phyloP scores from a whole-genome alignment of 2,888 invertebrate species.

The Phortica magna region DNA sequence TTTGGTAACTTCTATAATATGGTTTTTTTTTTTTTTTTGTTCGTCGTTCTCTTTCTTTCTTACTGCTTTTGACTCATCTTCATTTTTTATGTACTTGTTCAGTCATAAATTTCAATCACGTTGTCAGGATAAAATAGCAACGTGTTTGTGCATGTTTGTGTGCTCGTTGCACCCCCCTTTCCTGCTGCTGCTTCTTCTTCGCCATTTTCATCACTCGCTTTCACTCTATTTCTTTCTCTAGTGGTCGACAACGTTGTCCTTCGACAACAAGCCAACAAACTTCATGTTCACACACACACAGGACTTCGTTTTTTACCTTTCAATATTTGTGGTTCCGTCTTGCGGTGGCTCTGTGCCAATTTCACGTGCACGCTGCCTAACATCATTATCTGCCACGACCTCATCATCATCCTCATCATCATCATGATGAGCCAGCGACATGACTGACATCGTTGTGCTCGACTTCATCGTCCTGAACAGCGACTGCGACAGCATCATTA shows the following conservation, averaged over 20 bases:
- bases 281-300: background rate
- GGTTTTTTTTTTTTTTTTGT: slow-evolving; percentile 38
- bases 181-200: slow-evolving; percentile 34
- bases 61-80: slow-evolving; percentile 54
- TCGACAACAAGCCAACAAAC: background rate
- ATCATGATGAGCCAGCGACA: background rate
- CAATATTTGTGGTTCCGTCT: background rate
- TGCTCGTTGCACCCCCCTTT: slow-evolving; percentile 26
- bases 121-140: slow-evolving; percentile 70
- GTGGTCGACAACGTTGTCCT: slow-evolving; percentile 53
- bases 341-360: slow-evolving; percentile 32
- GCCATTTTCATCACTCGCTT: background rate
- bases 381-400: background rate
- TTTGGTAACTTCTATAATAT: background rate
- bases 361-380: slow-evolving; percentile 24
- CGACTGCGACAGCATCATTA: background rate
- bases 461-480: background rate
- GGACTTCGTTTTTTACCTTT: background rate
- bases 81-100: slow-evolving; percentile 39
- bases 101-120: slow-evolving; percentile 72
- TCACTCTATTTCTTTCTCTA: too few relatives aligned
- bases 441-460: background rate
- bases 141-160: slow-evolving; percentile 9
- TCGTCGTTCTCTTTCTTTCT: slow-evolving; percentile 43
- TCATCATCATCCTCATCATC: background rate